A percentile compares a stretch with the other conserved stretches of the same genome.
These are phyloP conservation scores for Darevskia mixta DNA, from an alignment of 2,797 vertebrate genomes.

Conservation along the genomic window DNA sequence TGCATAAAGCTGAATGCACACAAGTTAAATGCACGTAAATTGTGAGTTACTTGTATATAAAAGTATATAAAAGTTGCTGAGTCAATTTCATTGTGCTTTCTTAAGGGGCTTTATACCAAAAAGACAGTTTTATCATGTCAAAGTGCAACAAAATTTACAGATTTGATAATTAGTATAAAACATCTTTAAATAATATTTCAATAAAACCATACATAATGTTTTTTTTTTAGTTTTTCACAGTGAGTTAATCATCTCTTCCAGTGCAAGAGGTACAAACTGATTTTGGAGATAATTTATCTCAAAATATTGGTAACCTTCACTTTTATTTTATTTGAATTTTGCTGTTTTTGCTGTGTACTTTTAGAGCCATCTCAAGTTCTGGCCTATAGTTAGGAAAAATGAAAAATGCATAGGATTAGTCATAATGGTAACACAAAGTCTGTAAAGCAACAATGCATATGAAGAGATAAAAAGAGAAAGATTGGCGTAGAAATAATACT, in stretches of 20 bases:
- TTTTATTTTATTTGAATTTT: conserved; percentile 25
- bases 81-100: neutral
- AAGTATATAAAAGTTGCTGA: neutral
- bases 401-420: neutral
- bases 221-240: conserved; percentile 30
- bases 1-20: too few species aligned
- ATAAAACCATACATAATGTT: conserved; percentile 48
- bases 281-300: conserved; percentile 25
- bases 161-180: conserved; percentile 55
- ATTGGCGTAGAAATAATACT: neutral
- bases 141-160: neutral
- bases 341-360: conserved; percentile 7
- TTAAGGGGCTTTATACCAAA: neutral
- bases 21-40: too few species aligned
- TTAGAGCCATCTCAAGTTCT: conserved; percentile 46
- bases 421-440: conserved; percentile 29
- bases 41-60: too few species aligned
- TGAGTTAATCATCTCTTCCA: conserved; percentile 28
- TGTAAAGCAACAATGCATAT: conserved; percentile 17
- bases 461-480: neutral
- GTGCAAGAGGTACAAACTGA: conserved; percentile 48
- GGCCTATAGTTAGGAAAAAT: conserved; percentile 53
- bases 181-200: conserved; percentile 23
- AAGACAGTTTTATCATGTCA: neutral
- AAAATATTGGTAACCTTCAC: conserved; percentile 14